Evolutionary conservation across 2,797 vertebrate genomes (phyloP), one percentile per base, ranked within the genome.

Genomic region (Picus viridis): DNA sequence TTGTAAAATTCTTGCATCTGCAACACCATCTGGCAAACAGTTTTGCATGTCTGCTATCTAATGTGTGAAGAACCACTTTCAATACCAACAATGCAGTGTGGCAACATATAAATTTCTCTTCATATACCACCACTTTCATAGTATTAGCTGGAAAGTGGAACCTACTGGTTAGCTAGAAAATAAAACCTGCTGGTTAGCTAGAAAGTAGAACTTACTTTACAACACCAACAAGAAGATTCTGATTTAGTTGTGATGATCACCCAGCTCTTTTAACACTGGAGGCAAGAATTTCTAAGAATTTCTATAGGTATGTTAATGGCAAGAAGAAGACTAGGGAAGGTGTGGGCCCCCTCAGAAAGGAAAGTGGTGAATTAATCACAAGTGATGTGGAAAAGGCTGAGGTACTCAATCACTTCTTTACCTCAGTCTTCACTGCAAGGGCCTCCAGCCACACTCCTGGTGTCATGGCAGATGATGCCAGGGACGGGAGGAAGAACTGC

Each of bases 21-120:
- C 80, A 88, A 92, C 86, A 93, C 86, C 84, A 92, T 82, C 86
- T 87, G 75, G 39, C 81, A 77, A 90, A 71, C 34, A 64, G 77
- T 53, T 84, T 77, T 84, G 20, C 82, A 70, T 36, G 61, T 86
- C 88, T 95, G 14, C 68, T 77, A 79, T 64, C 20, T 47, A 57
- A 24, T 1, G 63, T 68, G 85, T 88, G 85, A 93, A 81, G 61
- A 92, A 80, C 53, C 59, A 89, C 19, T 80, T 93, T n/a, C 57
- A 91, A 81, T 43, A 73, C 45, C 57, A 82, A 39, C 29, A 86
- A 27, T 34, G 64, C 13, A 43, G 63, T 2, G 16, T 67, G 73
- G 64, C 39, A 92, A 92, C 16, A 7, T 51, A 81, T 36, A 58
- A 27, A 77, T 67, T 89, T 61, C 29, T 9, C 29, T 14, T 77